Conservation (phyloP, 2,797 vertebrate species). For the Lagorchestes hirsutus region DNA sequence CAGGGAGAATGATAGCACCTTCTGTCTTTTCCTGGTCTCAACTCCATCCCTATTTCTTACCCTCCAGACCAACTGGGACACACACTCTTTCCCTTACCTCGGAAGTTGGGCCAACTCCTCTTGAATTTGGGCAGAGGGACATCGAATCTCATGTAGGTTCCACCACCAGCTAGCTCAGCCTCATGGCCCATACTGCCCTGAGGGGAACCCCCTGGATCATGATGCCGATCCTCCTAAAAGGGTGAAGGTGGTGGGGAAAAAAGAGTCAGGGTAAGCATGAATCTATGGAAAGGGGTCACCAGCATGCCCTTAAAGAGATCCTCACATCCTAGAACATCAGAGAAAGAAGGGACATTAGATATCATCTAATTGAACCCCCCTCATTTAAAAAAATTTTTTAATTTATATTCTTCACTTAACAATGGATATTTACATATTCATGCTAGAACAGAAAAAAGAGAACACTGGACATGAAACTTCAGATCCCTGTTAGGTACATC, state of each 20-base stretch:
- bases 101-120: conserved; percentile 93
- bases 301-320: not conserved
- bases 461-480: not conserved
- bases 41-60: rapidly evolving
- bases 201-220: conserved; percentile 78
- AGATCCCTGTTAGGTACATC: not conserved
- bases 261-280: not conserved
- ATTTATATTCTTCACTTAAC: not conserved
- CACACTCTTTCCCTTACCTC: conserved; percentile 84
- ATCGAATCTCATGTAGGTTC: conserved; percentile 94
- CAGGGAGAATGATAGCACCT: not conserved
- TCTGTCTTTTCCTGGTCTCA: not conserved
- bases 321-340: not conserved
- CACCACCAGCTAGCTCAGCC: conserved; percentile 84
- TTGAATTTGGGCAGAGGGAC: conserved; percentile 90
- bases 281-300: not conserved
- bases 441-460: not conserved
- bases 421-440: not conserved
- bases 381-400: not conserved
- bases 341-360: not conserved
- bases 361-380: not conserved
- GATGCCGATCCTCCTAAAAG: conserved; percentile 90
- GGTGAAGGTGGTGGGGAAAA: rapidly evolving
- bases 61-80: not conserved
- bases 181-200: conserved; percentile 87